These are phyloP conservation scores for Thymallus thymallus DNA, from an alignment of 2,113 vertebrate genomes.

Conservation along the genomic window DNA sequence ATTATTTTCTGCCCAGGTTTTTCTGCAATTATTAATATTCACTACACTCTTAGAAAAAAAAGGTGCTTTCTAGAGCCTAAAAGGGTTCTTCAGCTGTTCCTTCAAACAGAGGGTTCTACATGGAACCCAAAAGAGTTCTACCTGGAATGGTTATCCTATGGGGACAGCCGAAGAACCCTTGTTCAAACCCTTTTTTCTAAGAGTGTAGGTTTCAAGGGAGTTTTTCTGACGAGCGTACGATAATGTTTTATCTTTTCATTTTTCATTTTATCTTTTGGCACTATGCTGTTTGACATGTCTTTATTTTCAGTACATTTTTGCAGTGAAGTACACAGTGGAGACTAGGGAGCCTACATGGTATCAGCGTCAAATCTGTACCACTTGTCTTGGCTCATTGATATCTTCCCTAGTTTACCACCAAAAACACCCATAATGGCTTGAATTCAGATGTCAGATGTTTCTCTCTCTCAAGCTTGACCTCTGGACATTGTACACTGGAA, in stretches of 20 bases:
- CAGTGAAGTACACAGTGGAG: neutral
- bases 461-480: neutral
- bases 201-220: no score
- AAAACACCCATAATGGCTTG: neutral
- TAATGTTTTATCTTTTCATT: neutral
- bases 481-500: neutral
- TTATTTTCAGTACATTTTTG: neutral
- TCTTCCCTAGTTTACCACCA: neutral
- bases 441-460: neutral
- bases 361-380: neutral
- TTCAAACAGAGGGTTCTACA: no score
- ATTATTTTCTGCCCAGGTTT: neutral
- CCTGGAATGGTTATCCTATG: no score
- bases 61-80: neutral
- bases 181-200: no score
- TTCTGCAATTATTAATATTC: neutral
- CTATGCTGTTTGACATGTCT: neutral
- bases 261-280: neutral
- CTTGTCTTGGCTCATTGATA: neutral
- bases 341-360: neutral
- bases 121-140: no score
- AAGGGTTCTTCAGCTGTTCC: no score
- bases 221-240: neutral
- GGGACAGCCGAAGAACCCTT: no score
- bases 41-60: neutral